Evolutionary conservation across 2,797 vertebrate genomes (phyloP), one percentile per base, ranked within the genome.

Genomic region (Pteropus rufus): DNA sequence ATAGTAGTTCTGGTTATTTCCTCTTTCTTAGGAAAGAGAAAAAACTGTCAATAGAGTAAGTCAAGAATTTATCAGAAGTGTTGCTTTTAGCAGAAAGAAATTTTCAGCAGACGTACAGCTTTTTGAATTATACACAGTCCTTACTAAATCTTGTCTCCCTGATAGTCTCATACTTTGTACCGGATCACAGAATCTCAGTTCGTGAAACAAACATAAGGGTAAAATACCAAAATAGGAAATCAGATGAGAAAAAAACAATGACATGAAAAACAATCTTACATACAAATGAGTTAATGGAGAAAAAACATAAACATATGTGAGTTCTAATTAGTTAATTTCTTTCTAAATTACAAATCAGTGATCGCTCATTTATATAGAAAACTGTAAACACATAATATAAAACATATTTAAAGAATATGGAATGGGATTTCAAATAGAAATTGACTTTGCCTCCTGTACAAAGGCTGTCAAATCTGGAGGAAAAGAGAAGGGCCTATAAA

Each of bases 301-400:
- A 92, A 95, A 93, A 80, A 75, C 52, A 89, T 52, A 94, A 96
- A 90, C 94, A 92, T 90, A 93, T 93, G 88, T 64, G 75, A 86
- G 44, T 65, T 92, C 44, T 95, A 97, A 97, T 93, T 93, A 91
- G 36, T 73, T 94, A 36, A 36, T 36, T 92, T 54, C 80, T 84
- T 92, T 79, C 52, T 86, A 82, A 92, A 75, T 41, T 77, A 41
- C 58, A 93, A 91, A 85, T 88, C 15, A 69, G 24, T 72, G 58
- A 83, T 80, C 44, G 41, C 19, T 88, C 89, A 89, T 67, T 81
- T 80, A 26, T 72, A 58, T 31, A 39, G 12, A 19, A 96, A 96
- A 90, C 39, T 56, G 10, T 96, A 91, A 88, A 64, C 73, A n/a
- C 24, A 83, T 93, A 85, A 93, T 77, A 88, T 52, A 76, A 95